These are phyloP conservation scores for Aleiodes sp. DNA, from an alignment of 1,140 invertebrate species.

Conservation along the genomic window DNA sequence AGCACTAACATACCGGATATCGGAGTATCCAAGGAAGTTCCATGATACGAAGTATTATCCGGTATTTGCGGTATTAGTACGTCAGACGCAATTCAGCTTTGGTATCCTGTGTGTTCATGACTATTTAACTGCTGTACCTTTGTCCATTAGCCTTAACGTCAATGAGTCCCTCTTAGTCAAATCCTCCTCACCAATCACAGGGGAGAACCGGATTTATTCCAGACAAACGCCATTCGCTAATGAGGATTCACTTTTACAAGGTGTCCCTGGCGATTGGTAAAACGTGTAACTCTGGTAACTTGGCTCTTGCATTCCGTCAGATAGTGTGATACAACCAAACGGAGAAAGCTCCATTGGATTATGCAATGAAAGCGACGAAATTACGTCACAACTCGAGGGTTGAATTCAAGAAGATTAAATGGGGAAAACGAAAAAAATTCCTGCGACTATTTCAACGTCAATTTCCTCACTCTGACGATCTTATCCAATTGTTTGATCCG, in stretches of 20 bases:
- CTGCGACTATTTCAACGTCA: not conserved
- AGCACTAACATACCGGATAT: too few species aligned
- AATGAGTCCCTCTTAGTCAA: not conserved
- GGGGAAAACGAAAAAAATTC: too few species aligned
- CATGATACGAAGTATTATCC: too few species aligned
- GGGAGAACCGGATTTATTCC: constrained; percentile 49
- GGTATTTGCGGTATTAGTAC: too few species aligned
- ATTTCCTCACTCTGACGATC: not conserved
- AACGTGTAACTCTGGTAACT: not conserved
- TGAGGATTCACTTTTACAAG: constrained; percentile 48
- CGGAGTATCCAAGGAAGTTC: too few species aligned
- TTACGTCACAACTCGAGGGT: too few species aligned
- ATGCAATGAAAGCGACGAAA: not conserved
- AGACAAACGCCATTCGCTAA: constrained; percentile 42
- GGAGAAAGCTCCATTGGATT: constrained; percentile 5
- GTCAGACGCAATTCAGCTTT: too few species aligned
- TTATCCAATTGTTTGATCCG: not conserved
- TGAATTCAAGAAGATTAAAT: too few species aligned
- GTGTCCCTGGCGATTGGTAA: constrained; percentile 38
- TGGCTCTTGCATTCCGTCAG: not conserved
- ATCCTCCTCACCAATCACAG: constrained; percentile 31
- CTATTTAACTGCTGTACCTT: not conserved
- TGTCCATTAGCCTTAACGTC: not conserved
- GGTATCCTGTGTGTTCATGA: not conserved
- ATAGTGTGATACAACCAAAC: constrained; percentile 17